Conservation (phyloP, 2,888 invertebrate genomes). For the Mellilla xanthometata region DNA sequence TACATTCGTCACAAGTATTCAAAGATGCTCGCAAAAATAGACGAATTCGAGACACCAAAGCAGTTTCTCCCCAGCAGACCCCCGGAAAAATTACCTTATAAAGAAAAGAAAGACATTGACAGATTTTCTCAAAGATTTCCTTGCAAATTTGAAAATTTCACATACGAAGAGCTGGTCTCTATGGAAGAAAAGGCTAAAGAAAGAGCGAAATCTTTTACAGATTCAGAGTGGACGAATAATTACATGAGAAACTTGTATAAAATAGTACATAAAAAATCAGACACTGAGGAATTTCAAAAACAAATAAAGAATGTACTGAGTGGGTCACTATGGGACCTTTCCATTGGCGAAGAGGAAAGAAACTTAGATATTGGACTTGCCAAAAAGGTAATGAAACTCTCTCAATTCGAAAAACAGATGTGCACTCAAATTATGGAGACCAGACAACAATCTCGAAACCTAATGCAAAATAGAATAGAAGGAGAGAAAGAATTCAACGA, state of each 20-base stretch:
- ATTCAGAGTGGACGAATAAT: slow-evolving; percentile 67
- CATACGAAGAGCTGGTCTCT: slow-evolving; percentile 62
- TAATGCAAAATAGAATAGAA: slow-evolving; percentile 76
- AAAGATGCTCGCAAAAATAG: slow-evolving; percentile 58
- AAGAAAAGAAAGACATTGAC: slow-evolving; percentile 61
- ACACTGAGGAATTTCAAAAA: slow-evolving; percentile 72
- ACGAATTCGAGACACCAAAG: slow-evolving; percentile 48
- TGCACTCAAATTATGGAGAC: slow-evolving; percentile 84
- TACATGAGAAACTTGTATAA: slow-evolving; percentile 75
- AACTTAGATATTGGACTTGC: slow-evolving; percentile 76
- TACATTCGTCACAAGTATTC: slow-evolving; percentile 65
- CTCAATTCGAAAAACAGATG: slow-evolving; percentile 86
- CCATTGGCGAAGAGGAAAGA: slow-evolving; percentile 76
- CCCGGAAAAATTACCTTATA: slow-evolving; percentile 33
- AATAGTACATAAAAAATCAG: slow-evolving; percentile 62
- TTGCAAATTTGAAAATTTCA: slow-evolving; percentile 61
- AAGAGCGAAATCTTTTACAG: slow-evolving; percentile 48
- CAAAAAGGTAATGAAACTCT: slow-evolving; percentile 82
- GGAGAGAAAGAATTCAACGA: slow-evolving; percentile 75
- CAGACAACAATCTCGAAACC: slow-evolving; percentile 80
- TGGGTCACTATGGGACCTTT: slow-evolving; percentile 76
- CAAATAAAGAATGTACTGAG: slow-evolving; percentile 76
- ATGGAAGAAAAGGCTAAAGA: slow-evolving; percentile 55
- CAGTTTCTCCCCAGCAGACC: slow-evolving; percentile 31
- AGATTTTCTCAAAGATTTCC: slow-evolving; percentile 57